Conservation (phyloP, 2,888 invertebrate genomes). For the Melangyna quadrimaculata region DNA sequence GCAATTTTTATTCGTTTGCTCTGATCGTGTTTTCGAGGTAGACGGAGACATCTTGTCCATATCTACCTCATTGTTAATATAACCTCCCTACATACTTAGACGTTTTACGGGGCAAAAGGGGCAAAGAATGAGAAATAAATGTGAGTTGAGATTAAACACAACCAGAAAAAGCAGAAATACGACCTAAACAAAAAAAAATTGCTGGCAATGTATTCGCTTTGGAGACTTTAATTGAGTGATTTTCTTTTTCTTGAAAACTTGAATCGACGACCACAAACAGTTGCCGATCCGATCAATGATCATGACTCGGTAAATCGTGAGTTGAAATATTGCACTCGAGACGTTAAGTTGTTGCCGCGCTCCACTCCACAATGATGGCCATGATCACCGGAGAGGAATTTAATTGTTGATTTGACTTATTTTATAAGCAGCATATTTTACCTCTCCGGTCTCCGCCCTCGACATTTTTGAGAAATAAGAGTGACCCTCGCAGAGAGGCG, state of each 20-base stretch:
- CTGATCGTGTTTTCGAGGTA: conserved; percentile 23
- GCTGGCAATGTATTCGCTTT: conserved; percentile 6
- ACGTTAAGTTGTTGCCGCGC: neutral
- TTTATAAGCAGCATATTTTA: neutral
- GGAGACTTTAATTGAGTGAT: conserved; percentile 30
- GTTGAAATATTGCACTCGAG: conserved; percentile 53
- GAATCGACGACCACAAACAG: conserved; percentile 40
- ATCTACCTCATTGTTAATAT: neutral
- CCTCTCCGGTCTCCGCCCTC: neutral
- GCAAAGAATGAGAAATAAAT: conserved; percentile 4
- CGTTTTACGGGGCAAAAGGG: neutral
- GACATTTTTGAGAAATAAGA: neutral
- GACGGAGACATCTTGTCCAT: neutral
- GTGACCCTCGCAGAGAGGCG: neutral
- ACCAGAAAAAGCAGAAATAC: conserved; percentile 57
- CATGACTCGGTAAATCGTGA: conserved; percentile 28
- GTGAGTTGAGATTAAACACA: conserved; percentile 4
- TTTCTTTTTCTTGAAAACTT: conserved; percentile 34
- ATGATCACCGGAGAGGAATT: conserved; percentile 49
- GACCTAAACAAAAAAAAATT: conserved; percentile 47
- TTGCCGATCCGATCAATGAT: conserved; percentile 21
- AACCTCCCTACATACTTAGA: neutral
- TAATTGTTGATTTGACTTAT: conserved; percentile 38
- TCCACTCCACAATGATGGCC: conserved; percentile 8
- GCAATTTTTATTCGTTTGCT: conserved; percentile 44